These are phyloP conservation scores for Halocynthia aurantium DNA, from an alignment of 23 tunicate genomes.

Conservation along the genomic window DNA sequence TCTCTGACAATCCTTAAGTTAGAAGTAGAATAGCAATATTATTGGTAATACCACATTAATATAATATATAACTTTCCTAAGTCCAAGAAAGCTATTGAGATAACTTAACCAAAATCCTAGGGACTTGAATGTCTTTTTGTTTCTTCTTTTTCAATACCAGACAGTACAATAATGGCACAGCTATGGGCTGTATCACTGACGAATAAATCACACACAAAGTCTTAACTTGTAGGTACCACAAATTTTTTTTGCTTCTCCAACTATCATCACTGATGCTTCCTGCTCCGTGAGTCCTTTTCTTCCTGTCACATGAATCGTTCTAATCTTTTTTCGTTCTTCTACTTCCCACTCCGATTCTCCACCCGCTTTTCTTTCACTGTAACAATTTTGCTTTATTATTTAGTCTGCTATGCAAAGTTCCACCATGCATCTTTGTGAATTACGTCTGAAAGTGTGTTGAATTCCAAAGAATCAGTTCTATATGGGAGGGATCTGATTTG, in stretches of 20 bases:
- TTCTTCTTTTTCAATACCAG: too few relatives aligned
- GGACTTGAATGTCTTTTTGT: too few relatives aligned
- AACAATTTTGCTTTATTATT: background rate
- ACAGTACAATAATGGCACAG: too few relatives aligned
- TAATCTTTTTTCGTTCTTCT: conserved; percentile 31
- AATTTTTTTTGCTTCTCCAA: conserved; percentile 40
- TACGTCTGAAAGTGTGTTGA: conserved; percentile 48
- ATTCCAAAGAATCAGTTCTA: conserved; percentile 51
- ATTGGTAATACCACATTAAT: too few relatives aligned
- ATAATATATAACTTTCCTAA: too few relatives aligned
- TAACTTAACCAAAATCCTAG: too few relatives aligned
- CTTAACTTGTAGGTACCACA: conserved; percentile 6
- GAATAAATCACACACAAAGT: too few relatives aligned
- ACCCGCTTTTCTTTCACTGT: conserved; percentile 16
- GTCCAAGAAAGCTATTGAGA: too few relatives aligned
- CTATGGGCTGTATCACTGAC: too few relatives aligned
- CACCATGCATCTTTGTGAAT: background rate
- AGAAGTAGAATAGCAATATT: too few relatives aligned
- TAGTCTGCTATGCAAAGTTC: background rate
- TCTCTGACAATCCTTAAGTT: too few relatives aligned
- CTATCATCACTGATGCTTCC: conserved; percentile 62
- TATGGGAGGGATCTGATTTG: conserved; percentile 4
- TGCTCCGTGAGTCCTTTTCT: conserved; percentile 30
- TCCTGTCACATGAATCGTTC: conserved; percentile 21
- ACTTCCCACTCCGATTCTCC: conserved; percentile 44